phyloP scores from a whole-genome alignment of 2,888 invertebrate genomes.

The Junonia oenone region DNA sequence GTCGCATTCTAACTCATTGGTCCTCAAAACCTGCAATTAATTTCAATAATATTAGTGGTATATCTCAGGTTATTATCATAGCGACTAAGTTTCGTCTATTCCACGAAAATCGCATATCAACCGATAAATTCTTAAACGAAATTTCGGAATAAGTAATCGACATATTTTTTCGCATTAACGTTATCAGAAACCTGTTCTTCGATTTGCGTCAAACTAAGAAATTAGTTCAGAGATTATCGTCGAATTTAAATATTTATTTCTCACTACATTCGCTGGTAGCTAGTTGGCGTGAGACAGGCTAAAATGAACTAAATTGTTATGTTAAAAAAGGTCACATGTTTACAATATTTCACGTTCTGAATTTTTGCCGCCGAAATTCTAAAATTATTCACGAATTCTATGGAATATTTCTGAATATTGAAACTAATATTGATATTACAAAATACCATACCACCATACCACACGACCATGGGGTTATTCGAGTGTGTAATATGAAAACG shows the following conservation, averaged over 20 bases:
- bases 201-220: not conserved
- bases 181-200: not conserved
- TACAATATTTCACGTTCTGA: not conserved
- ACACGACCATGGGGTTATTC: constrained; percentile 1
- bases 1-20: constrained; percentile 15
- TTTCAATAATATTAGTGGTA: not conserved
- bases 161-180: not conserved
- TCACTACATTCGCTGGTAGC: not conserved
- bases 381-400: not conserved
- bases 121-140: not conserved
- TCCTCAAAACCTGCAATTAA: constrained; percentile 16
- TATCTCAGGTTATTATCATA: too few species aligned
- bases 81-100: not conserved
- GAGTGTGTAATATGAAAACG: constrained; percentile 11
- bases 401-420: not conserved
- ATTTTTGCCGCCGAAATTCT: not conserved
- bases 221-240: not conserved
- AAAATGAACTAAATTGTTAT: not conserved
- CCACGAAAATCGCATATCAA: not conserved
- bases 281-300: not conserved
- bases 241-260: not conserved
- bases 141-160: not conserved
- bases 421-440: not conserved
- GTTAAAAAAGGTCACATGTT: not conserved
- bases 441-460: too few species aligned